Base-by-base conservation (phyloP, 2,113 vertebrate genomes). In the Octodon degus region DNA sequence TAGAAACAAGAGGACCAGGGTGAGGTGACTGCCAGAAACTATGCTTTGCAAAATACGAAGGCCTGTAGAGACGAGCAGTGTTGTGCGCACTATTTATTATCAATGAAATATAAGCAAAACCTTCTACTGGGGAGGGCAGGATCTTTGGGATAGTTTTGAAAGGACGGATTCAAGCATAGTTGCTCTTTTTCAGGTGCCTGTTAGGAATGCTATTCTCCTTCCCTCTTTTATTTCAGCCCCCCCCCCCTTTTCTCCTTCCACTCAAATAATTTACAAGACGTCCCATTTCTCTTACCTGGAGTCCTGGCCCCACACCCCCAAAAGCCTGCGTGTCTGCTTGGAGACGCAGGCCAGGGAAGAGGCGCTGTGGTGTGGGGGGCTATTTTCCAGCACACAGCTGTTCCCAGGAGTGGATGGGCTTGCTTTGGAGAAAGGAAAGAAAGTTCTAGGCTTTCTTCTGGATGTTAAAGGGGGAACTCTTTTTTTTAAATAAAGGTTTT, bases 301-400 rank as follows among this genome's bases (percentile, higher is more conserved):
- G 55, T 92, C 67, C 34, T 55, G 80, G 55, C 80, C 43, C 70
- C n/a, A 14, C 58, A 40, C 68, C 40, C 43, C 7, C 1, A 37
- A 40, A 85, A 80, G 72, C 67, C 89, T 82, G 8, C 90, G 76
- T 53, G 37, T 93, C 37, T 84, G 24, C 84, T 62, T 92, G 96
- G 67, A 74, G 91, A 55, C 94, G 86, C 77, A 9, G 14, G 27
- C 74, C 13, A 22, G 27, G 20, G 79, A 55, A 53, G 74, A 83
- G 67, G 32, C 60, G 32, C 40, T 9, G 47, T 2, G 25, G 60
- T 70, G 70, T 92, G 24, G 16, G 65, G 40, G 32, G 25, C 53
- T 47, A 3, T 8, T 83, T 87, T 92, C 63, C 67, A 27, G 67
- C 47, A 60, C 43, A 10, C 47, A 2, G 74, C 14, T n/a, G 10